Percentiles rank a stretch among this genome's conserved stretches.
Conservation (phyloP, 2,797 vertebrate species). For the Arnoldichthys spilopterus region DNA sequence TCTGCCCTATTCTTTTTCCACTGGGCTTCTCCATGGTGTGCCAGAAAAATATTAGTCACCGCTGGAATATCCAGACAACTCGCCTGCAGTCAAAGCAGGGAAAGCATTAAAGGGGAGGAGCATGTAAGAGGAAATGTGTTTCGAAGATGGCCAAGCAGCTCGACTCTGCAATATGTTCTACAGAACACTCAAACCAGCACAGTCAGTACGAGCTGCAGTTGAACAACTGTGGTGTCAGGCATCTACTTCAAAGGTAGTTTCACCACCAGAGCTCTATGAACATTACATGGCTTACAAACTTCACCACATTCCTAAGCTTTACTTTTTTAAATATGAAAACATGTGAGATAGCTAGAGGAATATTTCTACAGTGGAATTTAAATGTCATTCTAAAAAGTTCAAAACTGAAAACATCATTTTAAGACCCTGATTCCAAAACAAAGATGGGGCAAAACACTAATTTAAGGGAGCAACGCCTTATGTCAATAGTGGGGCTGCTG, state of each 20-base stretch:
- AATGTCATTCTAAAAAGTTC: neutral
- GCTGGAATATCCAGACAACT: constrained; percentile 65
- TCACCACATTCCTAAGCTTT: neutral
- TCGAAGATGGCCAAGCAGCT: constrained; percentile 75
- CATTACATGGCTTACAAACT: neutral
- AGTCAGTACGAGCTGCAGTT: neutral
- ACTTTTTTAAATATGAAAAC: neutral
- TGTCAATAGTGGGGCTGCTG: neutral
- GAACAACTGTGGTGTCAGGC: neutral
- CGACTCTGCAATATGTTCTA: constrained; percentile 60
- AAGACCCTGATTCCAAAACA: neutral
- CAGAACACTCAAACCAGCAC: constrained; percentile 36
- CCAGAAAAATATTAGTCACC: constrained; percentile 68
- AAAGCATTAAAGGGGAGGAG: constrained; percentile 63
- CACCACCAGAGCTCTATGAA: neutral
- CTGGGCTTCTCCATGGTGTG: constrained; percentile 41
- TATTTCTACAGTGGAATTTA: constrained; percentile 14
- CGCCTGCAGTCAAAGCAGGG: constrained; percentile 50
- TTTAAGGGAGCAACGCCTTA: constrained; percentile 5
- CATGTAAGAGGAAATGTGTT: constrained; percentile 72
- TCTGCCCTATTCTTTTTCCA: constrained; percentile 56
- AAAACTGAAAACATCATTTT: constrained; percentile 18
- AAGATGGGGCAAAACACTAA: constrained; percentile 23
- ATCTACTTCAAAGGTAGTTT: neutral
- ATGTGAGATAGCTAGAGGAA: neutral